phyloP scores from a whole-genome alignment of 2,113 vertebrate genomes.

The Pipa parva region DNA sequence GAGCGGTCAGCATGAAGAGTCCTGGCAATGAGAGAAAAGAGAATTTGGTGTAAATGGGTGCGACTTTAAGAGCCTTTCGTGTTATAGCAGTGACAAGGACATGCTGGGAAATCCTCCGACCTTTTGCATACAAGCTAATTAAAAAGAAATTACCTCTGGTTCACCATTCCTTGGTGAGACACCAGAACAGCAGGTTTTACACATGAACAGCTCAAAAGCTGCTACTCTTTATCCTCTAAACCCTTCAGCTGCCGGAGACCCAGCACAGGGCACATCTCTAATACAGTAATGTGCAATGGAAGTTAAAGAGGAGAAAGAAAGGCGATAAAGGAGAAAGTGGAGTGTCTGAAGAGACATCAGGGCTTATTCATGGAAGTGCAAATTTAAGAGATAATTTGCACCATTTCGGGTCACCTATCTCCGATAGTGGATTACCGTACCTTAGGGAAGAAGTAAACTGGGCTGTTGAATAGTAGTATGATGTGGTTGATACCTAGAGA shows the following conservation, averaged over 20 bases:
- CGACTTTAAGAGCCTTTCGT: constrained; percentile 3
- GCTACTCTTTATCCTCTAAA: constrained; percentile 6
- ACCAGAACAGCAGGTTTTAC: constrained; percentile 34
- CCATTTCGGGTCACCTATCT: too few species aligned
- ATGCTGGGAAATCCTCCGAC: constrained; percentile 37
- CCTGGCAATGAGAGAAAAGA: neutral
- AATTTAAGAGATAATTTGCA: too few species aligned
- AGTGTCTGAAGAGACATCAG: neutral
- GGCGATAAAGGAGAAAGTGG: neutral
- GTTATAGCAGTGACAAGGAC: constrained; percentile 26
- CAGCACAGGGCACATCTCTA: neutral
- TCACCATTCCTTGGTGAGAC: constrained; percentile 27
- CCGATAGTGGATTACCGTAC: too few species aligned
- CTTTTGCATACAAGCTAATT: constrained; percentile 41
- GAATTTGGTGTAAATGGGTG: constrained; percentile 14
- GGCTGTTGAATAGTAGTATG: too few species aligned
- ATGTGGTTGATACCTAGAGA: too few species aligned
- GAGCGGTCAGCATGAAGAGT: neutral
- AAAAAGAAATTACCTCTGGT: constrained; percentile 39
- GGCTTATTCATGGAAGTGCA: too few species aligned
- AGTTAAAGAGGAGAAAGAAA: neutral
- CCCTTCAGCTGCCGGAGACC: neutral
- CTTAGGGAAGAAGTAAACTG: too few species aligned
- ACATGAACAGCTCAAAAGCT: constrained; percentile 24
- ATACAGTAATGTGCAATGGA: neutral